Conservation (phyloP, 2,797 vertebrate genomes). For the Macrochelys suwanniensis region DNA sequence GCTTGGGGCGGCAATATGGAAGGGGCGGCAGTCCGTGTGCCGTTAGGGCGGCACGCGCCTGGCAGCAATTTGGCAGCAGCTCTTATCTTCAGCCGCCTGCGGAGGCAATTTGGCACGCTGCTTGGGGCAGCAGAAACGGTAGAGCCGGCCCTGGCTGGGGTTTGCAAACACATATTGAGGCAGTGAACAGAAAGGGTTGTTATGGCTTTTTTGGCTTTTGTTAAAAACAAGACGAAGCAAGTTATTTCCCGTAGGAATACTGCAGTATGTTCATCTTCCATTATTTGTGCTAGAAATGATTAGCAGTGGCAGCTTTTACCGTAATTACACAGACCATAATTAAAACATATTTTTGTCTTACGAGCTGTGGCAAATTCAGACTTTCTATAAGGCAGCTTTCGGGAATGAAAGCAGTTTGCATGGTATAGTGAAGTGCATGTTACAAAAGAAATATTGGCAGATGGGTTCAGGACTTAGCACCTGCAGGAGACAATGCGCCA, state of each 20-base stretch:
- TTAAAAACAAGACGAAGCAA: conserved; percentile 42
- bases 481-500: conserved; percentile 5
- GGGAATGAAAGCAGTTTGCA: conserved; percentile 42
- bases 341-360: conserved; percentile 62
- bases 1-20: no score
- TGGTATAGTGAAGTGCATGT: conserved; percentile 34
- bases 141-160: not conserved
- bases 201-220: not conserved
- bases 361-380: conserved; percentile 52
- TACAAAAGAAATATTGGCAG: conserved; percentile 49
- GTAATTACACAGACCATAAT: conserved; percentile 63
- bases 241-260: conserved; percentile 33
- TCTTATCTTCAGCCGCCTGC: no score
- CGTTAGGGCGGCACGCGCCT: no score
- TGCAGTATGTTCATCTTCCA: not conserved
- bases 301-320: conserved; percentile 13
- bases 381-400: conserved; percentile 38
- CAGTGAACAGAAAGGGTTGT: conserved; percentile 17
- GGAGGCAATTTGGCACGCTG: no score
- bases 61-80: no score
- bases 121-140: no score
- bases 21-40: no score
- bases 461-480: conserved; percentile 47
- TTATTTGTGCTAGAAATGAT: conserved; percentile 61
- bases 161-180: not conserved